Evolutionary conservation across 2,797 vertebrate genomes (phyloP), one percentile per base, ranked within the genome.

Genomic region (Thripadectes ignobilis): DNA sequence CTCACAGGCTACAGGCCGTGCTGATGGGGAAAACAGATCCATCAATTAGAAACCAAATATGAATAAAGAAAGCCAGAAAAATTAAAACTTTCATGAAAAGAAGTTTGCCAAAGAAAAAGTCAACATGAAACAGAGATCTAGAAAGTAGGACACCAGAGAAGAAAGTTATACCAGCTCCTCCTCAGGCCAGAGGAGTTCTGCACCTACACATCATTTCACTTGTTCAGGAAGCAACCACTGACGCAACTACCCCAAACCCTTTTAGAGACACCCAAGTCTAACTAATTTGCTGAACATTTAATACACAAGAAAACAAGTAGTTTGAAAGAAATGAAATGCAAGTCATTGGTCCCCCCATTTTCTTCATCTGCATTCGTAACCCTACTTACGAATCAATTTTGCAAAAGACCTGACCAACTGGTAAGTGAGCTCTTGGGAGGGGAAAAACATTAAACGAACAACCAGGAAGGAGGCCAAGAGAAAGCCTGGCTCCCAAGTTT

Each of bases 11-110:
- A 30, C 52, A 80, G 49, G 75, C 65, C 45, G 36, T 3, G 8
- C 16, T 91, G 69, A 96, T 83, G 49, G 61, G 85, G 41, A 88
- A 93, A 93, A 75, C 89, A 95, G 87, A 89, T 27, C 38, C 43
- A 34, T 32, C 82, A 71, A 43, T 51, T 43, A 81, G 82, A 94
- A 95, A 95, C n/a, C 1, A 0, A 91, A 16, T 68, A 39, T 9
- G 62, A 73, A 84, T 13, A 71, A 85, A 65, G 63, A 14, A 77
- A 84, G 85, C 80, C 94, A 88, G 85, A 83, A 90, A 96, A 95
- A 94, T 19, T 10, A 75, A 57, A 89, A 72, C 63, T 74, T 82
- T 29, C 4, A 13, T 21, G 19, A 73, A 58, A 75, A 72, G 15
- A 13, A 65, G n/a, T 69, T 91, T 91, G 81, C 86, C 84, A 54